phyloP scores from a whole-genome alignment of 2,113 vertebrate species.

The Labeo rohita region DNA sequence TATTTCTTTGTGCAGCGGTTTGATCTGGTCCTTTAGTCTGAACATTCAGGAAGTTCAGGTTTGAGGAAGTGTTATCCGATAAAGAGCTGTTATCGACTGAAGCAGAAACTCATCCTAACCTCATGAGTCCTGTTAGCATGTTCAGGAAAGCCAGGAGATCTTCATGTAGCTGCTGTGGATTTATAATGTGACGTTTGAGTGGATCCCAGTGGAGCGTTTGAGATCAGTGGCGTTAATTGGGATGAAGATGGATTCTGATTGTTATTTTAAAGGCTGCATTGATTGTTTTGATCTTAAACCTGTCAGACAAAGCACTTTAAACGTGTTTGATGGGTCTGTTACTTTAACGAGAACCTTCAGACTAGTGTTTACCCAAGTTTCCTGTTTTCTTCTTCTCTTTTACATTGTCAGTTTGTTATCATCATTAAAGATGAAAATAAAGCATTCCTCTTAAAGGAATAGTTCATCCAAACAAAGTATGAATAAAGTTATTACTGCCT shows the following conservation, averaged over 20 bases:
- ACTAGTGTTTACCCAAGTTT: background rate
- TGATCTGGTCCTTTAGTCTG: background rate
- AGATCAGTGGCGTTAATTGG: background rate
- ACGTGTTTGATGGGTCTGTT: background rate
- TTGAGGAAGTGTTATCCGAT: background rate
- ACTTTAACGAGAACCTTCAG: background rate
- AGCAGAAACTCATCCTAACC: background rate
- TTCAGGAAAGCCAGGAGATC: background rate
- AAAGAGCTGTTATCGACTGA: too few species aligned
- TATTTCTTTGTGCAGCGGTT: background rate
- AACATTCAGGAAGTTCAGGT: background rate
- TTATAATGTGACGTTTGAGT: background rate
- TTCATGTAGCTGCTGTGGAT: background rate
- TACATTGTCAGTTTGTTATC: background rate
- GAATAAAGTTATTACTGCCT: background rate
- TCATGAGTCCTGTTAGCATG: background rate
- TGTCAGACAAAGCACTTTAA: background rate
- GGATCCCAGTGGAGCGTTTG: background rate
- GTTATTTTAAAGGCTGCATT: background rate
- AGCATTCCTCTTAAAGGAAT: background rate
- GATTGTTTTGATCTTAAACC: slow-evolving; percentile 14
- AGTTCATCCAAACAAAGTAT: background rate
- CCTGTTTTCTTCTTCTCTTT: background rate
- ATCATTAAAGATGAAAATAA: background rate
- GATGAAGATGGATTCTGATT: background rate